A percentile compares a stretch with the other conserved stretches of the same genome.
phyloP scores from a whole-genome alignment of 2,888 invertebrate species.

The Hartigia nigra region DNA sequence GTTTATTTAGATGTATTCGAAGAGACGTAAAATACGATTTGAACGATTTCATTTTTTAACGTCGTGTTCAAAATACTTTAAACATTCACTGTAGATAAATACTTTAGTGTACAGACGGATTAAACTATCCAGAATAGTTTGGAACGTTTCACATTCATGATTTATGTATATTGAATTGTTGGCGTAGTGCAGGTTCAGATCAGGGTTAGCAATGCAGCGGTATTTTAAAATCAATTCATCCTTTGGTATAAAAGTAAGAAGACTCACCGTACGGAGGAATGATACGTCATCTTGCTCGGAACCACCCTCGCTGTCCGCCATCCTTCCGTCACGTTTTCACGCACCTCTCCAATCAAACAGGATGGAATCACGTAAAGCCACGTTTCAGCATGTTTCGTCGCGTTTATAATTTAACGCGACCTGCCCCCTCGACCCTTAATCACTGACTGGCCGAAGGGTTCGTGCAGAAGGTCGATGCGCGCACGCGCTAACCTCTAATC shows the following conservation, averaged over 20 bases:
- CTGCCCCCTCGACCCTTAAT: conserved; percentile 27
- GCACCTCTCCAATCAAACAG: conserved; percentile 13
- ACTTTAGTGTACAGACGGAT: not conserved
- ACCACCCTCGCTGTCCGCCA: conserved; percentile 95
- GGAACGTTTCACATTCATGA: not conserved
- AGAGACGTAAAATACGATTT: not conserved
- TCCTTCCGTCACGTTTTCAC: conserved; percentile 55
- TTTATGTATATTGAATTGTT: not conserved
- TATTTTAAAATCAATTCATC: not conserved
- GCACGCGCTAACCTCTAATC: conserved; percentile 38
- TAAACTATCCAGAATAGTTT: not conserved
- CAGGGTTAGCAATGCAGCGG: not conserved
- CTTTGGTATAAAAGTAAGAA: conserved; percentile 12
- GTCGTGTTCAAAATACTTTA: not conserved
- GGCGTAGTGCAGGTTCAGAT: not conserved
- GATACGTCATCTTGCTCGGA: conserved; percentile 99
- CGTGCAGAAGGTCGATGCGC: conserved; percentile 4
- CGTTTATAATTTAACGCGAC: conserved; percentile 29
- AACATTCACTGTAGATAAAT: not conserved
- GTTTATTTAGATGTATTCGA: not conserved
- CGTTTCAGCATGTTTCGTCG: conserved; percentile 22
- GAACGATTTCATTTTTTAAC: not conserved
- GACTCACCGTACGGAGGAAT: conserved; percentile 96
- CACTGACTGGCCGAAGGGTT: conserved; percentile 24
- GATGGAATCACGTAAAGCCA: conserved; percentile 12